Evolutionary conservation across 2,113 vertebrate genomes (phyloP).

Genomic region (Coracopsis vasa): DNA sequence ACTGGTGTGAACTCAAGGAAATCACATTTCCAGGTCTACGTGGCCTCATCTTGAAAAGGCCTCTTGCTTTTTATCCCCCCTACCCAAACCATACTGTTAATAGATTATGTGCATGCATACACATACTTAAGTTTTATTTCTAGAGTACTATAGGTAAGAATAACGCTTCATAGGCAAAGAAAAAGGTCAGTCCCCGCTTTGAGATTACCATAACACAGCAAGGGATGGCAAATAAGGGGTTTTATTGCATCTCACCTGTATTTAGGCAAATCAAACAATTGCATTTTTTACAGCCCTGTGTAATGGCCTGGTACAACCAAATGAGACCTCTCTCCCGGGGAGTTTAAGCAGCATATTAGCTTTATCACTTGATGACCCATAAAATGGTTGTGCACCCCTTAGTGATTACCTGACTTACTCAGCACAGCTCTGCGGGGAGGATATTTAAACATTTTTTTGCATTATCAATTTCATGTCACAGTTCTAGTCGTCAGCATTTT

Average conservation of each 20-base stretch:
- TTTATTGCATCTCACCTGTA: conserved; percentile 65
- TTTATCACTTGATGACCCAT: conserved; percentile 70
- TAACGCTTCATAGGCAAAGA: background rate
- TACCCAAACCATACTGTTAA: rapidly evolving
- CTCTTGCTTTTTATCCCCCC: background rate
- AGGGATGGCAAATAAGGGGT: conserved; percentile 34
- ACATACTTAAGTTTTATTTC: conserved; percentile 43
- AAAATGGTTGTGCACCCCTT: conserved; percentile 70
- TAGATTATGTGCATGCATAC: background rate
- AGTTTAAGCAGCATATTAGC: conserved; percentile 50
- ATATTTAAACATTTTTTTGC: conserved; percentile 67
- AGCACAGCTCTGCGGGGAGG: conserved; percentile 50
- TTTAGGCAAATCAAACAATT: conserved; percentile 67
- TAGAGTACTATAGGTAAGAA: background rate
- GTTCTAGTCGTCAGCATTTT: background rate
- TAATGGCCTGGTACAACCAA: conserved; percentile 26
- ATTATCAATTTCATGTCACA: conserved; percentile 60
- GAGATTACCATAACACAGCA: conserved; percentile 46
- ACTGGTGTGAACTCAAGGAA: background rate
- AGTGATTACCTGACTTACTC: conserved; percentile 73
- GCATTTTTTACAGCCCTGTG: conserved; percentile 51
- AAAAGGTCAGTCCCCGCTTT: conserved; percentile 39
- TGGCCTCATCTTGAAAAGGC: background rate
- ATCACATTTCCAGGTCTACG: background rate
- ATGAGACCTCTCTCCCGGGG: conserved; percentile 31